phyloP scores from a whole-genome alignment of 2,113 vertebrate species.

The Psittacus erithacus region DNA sequence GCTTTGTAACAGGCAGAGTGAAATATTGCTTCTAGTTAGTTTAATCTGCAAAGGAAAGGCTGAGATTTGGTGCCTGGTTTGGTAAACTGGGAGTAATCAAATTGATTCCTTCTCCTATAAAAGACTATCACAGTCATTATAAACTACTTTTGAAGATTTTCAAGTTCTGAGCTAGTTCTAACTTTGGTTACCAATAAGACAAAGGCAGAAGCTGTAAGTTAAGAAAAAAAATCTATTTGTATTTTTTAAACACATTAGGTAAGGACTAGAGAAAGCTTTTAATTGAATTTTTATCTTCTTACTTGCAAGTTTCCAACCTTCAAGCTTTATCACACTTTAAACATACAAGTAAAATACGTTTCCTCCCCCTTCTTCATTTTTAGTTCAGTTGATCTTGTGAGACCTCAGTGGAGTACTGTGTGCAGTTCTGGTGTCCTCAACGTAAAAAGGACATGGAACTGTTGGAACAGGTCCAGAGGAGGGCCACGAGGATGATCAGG shows the following conservation, averaged over 20 bases:
- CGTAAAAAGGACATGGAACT: too few relatives aligned
- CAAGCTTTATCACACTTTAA: not conserved
- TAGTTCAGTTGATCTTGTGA: not conserved
- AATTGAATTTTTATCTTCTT: not conserved
- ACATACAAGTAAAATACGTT: not conserved
- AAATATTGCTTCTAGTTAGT: not conserved
- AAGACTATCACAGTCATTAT: not conserved
- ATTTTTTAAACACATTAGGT: not conserved
- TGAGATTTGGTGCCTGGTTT: not conserved
- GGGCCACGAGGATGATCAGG: too few relatives aligned
- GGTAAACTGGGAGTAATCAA: not conserved
- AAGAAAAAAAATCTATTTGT: not conserved
- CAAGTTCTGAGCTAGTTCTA: not conserved
- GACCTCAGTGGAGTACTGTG: too few relatives aligned
- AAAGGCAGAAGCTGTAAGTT: not conserved
- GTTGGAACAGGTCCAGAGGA: too few relatives aligned
- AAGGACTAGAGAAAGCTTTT: not conserved
- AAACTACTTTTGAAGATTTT: not conserved
- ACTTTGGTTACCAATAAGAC: not conserved
- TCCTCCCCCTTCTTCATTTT: not conserved
- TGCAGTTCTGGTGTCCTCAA: too few relatives aligned
- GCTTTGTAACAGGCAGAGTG: not conserved
- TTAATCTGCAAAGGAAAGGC: not conserved
- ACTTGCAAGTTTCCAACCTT: not conserved
- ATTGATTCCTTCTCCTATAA: not conserved